These are phyloP conservation scores for Sorex araneus DNA, from an alignment of 2,113 vertebrate genomes.

Conservation along the genomic window DNA sequence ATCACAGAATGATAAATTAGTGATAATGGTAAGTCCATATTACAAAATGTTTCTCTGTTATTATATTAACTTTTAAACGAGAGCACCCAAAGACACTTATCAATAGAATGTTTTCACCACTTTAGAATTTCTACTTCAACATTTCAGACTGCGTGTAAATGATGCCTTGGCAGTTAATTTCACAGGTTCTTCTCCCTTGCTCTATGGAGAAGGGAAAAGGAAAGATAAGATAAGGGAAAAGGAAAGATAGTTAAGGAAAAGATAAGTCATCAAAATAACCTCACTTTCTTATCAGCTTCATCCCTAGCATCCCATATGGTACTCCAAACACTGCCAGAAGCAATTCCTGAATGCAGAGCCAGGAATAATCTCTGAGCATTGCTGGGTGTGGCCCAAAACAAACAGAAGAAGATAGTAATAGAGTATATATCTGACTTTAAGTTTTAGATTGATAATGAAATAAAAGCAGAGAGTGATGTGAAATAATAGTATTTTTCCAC, in stretches of 20 bases:
- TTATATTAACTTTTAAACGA: constrained; percentile 32
- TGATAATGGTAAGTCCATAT: constrained; percentile 72
- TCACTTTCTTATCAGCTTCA: neutral
- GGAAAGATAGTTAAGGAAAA: neutral
- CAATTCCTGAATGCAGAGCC: too few species aligned
- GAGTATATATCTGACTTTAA: neutral
- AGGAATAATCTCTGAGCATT: too few species aligned
- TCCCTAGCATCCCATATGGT: neutral
- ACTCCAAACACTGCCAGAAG: neutral
- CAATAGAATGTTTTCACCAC: neutral
- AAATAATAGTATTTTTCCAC: neutral
- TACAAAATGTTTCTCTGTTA: constrained; percentile 63
- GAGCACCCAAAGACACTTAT: constrained; percentile 12
- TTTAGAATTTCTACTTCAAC: neutral
- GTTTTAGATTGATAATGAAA: neutral
- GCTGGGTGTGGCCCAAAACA: too few species aligned
- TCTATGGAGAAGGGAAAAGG: neutral
- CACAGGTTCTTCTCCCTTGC: neutral
- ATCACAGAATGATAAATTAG: constrained; percentile 74
- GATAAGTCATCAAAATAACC: neutral
- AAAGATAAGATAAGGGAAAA: too few species aligned
- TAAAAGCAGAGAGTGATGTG: neutral
- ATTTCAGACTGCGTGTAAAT: constrained; percentile 37
- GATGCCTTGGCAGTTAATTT: constrained; percentile 26
- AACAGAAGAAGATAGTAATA: neutral